Evolutionary conservation across 2,113 vertebrate species (phyloP).

Genomic region (Colaptes auratus): DNA sequence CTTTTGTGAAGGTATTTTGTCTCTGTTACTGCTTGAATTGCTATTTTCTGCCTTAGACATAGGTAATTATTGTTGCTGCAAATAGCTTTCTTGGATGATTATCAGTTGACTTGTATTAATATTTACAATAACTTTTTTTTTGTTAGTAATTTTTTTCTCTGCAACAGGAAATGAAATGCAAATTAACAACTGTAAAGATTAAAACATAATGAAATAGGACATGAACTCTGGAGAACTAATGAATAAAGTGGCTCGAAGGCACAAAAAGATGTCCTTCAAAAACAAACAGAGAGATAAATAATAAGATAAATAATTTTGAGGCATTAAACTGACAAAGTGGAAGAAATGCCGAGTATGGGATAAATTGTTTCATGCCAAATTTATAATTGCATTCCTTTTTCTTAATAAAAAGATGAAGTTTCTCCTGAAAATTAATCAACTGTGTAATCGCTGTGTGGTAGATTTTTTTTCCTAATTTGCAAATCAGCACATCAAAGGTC

Average conservation of each 20-base stretch:
- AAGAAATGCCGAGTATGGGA: neutral
- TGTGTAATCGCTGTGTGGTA: neutral
- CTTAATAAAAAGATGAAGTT: slow-evolving; percentile 27
- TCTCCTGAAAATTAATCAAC: slow-evolving; percentile 41
- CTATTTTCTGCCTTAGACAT: neutral
- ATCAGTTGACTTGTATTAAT: slow-evolving; percentile 67
- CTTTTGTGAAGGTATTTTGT: neutral
- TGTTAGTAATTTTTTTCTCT: neutral
- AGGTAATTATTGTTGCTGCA: neutral
- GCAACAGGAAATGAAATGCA: slow-evolving; percentile 74
- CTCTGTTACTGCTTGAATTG: neutral
- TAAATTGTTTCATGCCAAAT: slow-evolving; percentile 19
- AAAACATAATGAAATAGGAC: slow-evolving; percentile 76
- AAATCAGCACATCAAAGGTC: neutral
- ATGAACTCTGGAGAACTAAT: slow-evolving; percentile 68
- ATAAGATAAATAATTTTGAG: slow-evolving; percentile 58
- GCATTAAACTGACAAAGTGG: neutral
- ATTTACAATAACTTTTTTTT: slow-evolving; percentile 71
- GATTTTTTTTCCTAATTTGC: neutral
- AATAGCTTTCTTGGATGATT: slow-evolving; percentile 1
- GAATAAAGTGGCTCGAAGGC: slow-evolving; percentile 74
- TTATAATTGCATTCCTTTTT: slow-evolving; percentile 44
- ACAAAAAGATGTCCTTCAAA: slow-evolving; percentile 60
- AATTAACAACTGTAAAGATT: slow-evolving; percentile 78
- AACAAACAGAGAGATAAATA: slow-evolving; percentile 61